Percentiles rank a stretch among this genome's conserved stretches.
Evolutionary conservation across 2,888 invertebrate species (phyloP).

Genomic region (Ethmia dodecea): DNA sequence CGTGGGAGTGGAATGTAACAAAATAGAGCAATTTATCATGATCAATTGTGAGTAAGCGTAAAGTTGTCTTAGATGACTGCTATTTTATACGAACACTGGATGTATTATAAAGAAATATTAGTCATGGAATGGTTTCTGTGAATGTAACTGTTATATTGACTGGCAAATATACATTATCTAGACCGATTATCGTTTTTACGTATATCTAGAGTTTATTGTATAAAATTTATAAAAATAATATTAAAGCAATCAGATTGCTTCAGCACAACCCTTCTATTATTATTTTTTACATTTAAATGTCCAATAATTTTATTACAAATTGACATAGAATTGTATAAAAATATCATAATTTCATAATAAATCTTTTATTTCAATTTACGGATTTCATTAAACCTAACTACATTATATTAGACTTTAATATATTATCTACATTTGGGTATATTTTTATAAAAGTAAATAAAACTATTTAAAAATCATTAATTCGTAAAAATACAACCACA

Average conservation of each 20-base stretch:
- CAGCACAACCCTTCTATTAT: slow-evolving; percentile 58
- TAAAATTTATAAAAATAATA: slow-evolving; percentile 23
- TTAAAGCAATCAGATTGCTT: slow-evolving; percentile 65
- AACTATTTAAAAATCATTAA: slow-evolving; percentile 7
- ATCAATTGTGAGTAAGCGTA: slow-evolving; percentile 34
- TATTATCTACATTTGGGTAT: slow-evolving; percentile 64
- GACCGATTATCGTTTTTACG: slow-evolving; percentile 10
- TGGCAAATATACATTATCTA: slow-evolving; percentile 1
- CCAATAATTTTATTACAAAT: slow-evolving; percentile 24
- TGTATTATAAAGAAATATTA: slow-evolving; percentile 13
- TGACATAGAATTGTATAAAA: slow-evolving; percentile 23
- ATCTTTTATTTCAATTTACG: slow-evolving; percentile 26
- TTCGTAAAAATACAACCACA: slow-evolving; percentile 13
- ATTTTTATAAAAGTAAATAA: slow-evolving; percentile 21
- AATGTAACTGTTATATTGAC: slow-evolving; percentile 6
- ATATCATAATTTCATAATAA: slow-evolving; percentile 26
- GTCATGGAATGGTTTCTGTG: slow-evolving; percentile 3
- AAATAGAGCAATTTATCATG: slow-evolving; percentile 44
- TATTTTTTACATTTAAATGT: slow-evolving; percentile 19
- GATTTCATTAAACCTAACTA: slow-evolving; percentile 36
- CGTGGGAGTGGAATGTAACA: slow-evolving; percentile 25
- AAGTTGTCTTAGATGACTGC: slow-evolving; percentile 2
- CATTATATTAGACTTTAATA: slow-evolving; percentile 7
- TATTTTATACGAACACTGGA: slow-evolving; percentile 22
- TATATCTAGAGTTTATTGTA: slow-evolving; percentile 29